Base-by-base conservation (phyloP, 2,797 vertebrate genomes). In the Periparus ater region DNA sequence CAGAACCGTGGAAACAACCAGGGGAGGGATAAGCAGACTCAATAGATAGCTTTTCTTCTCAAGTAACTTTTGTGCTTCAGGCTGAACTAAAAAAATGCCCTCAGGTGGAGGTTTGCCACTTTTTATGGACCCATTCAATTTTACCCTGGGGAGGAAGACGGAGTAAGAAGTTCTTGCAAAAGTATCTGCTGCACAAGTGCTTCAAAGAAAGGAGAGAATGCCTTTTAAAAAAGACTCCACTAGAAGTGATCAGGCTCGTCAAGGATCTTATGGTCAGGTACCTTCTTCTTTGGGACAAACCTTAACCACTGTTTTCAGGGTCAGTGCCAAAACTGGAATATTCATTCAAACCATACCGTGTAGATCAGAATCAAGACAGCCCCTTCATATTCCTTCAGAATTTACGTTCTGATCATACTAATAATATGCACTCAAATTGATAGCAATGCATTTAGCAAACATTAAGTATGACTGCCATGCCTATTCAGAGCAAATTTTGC, bases 341-440 rank as follows among this genome's bases (percentile, higher is more conserved):
- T 11, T 23, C 58, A 30, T 11, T 23, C 58, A 77, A 51, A 26
- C 13, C 0, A 2, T 4, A 18, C 0, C 0, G 16, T 6, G 11
- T 5, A 40, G 44, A 19, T 44, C 27, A 18, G 20, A 83, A 58
- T 30, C 27, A 22, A 40, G 63, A 18, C 44, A 58, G 30, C 29
- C 29, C n/a, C 34, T 36, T 38, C 27, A 23, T 13, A 42, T 7
- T 65, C 26, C 57, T 53, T 73, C 67, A 32, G 67, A 40, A 54
- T 72, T 47, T n/a, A 51, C 0, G 8, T 45, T n/a, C 38, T 40
- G 58, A 72, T 68, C 47, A 34, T 19, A 34, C 42, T 1, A 30
- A 68, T 54, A 79, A 55, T 2, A 60, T 3, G 21, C 75, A 32
- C 22, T 47, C 50, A 23, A 48, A n/a, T 17, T 54, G 60, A 72